Evolutionary conservation across 2,113 vertebrate genomes (phyloP).

Genomic region (Lanius ludovicianus): DNA sequence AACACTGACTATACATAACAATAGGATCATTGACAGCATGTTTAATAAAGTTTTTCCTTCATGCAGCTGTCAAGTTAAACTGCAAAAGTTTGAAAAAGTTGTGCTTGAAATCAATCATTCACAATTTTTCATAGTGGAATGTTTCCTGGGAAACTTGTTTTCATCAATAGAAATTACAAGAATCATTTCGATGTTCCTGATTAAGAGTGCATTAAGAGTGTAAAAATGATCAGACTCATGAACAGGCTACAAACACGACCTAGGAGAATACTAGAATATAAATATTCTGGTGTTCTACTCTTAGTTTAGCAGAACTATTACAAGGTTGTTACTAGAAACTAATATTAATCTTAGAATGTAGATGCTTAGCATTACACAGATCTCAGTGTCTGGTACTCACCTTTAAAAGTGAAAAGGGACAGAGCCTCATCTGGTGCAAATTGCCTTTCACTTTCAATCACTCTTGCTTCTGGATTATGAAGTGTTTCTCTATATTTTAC

Average conservation of each 20-base stretch:
- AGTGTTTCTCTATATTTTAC: not conserved
- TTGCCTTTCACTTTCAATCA: not conserved
- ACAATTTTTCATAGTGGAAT: not conserved
- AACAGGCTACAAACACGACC: not conserved
- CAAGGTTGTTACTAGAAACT: not conserved
- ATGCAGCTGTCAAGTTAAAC: not conserved
- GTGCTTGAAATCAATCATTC: not conserved
- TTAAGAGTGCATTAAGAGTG: not conserved
- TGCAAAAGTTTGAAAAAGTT: not conserved
- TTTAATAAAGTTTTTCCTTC: not conserved
- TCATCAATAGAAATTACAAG: not conserved
- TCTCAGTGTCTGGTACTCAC: not conserved
- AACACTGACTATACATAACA: not conserved
- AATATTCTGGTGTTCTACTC: not conserved
- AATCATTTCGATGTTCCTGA: not conserved
- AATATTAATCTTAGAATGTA: not conserved
- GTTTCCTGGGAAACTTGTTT: not conserved
- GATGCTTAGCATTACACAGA: not conserved
- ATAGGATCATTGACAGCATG: not conserved
- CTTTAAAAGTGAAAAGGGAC: not conserved
- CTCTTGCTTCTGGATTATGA: not conserved
- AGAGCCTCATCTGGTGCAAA: not conserved
- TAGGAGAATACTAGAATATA: not conserved
- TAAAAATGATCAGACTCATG: not conserved
- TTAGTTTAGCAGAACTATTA: not conserved